Evolutionary conservation across 2,113 vertebrate species (phyloP).

Genomic region (Heptranchias perlo): DNA sequence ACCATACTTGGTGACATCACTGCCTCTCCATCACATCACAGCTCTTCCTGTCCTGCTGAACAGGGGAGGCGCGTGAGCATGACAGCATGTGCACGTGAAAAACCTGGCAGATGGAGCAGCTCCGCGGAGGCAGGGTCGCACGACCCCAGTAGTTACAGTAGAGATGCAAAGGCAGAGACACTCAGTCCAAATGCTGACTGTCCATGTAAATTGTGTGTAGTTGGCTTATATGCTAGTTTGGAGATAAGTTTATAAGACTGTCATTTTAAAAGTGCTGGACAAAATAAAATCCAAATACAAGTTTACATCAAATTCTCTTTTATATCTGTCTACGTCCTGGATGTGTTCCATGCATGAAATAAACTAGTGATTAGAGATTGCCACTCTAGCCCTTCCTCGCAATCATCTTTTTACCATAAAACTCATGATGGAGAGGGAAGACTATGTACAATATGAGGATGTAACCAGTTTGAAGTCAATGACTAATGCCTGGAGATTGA

Average conservation of each 20-base stretch:
- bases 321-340: not conserved
- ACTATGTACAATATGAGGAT: not conserved
- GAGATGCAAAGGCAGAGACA: not conserved
- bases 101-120: not conserved
- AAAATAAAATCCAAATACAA: not conserved
- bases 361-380: not conserved
- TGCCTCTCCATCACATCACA: not conserved
- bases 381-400: not conserved
- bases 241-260: not conserved
- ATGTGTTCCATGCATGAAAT: not conserved
- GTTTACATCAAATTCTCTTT: not conserved
- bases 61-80: not conserved
- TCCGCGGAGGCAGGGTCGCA: not conserved
- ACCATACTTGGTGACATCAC: not conserved
- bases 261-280: not conserved
- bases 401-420: not conserved
- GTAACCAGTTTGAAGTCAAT: not conserved
- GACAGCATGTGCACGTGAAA: not conserved
- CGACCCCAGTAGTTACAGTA: not conserved
- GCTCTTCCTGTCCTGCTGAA: not conserved
- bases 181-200: not conserved
- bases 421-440: not conserved
- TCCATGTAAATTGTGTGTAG: not conserved
- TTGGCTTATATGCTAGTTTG: not conserved
- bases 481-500: not conserved